phyloP scores from a whole-genome alignment of 1,140 invertebrate genomes.

The Cydia strobilella region DNA sequence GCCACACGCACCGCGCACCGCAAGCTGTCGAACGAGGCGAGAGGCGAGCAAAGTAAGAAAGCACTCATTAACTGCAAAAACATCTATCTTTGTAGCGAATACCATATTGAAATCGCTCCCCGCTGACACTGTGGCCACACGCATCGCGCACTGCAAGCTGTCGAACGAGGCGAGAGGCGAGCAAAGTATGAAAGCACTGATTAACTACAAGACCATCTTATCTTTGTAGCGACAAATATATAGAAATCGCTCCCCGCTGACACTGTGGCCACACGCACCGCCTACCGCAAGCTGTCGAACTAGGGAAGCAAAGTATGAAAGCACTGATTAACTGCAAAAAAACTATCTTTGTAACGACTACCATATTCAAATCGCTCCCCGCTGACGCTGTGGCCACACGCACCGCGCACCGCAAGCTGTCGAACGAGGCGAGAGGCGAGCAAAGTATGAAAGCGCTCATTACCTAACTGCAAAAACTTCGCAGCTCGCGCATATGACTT shows the following conservation, averaged over 20 bases:
- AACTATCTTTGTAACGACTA: too few relatives aligned
- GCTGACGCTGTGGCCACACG: background rate
- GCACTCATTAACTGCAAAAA: too few relatives aligned
- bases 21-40: too few relatives aligned
- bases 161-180: too few relatives aligned
- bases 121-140: too few relatives aligned
- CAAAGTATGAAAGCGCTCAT: constrained; percentile 25
- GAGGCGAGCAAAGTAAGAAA: too few relatives aligned
- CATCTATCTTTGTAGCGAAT: too few relatives aligned
- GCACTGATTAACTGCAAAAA: constrained; percentile 19
- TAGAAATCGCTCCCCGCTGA: background rate
- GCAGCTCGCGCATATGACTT: background rate
- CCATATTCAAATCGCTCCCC: background rate
- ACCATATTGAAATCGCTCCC: too few relatives aligned
- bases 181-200: too few relatives aligned
- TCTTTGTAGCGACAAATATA: background rate
- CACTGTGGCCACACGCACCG: background rate
- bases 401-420: background rate
- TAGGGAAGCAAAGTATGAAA: constrained; percentile 25
- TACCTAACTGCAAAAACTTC: constrained; percentile 24
- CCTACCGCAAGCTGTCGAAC: constrained; percentile 7
- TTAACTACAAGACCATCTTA: too few relatives aligned
- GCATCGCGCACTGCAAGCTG: too few relatives aligned
- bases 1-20: too few relatives aligned
- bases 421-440: constrained; percentile 5